A percentile compares a stretch with the other conserved stretches of the same genome.
Evolutionary conservation across 2,113 vertebrate species (phyloP).

Genomic region (Diadophis punctatus): DNA sequence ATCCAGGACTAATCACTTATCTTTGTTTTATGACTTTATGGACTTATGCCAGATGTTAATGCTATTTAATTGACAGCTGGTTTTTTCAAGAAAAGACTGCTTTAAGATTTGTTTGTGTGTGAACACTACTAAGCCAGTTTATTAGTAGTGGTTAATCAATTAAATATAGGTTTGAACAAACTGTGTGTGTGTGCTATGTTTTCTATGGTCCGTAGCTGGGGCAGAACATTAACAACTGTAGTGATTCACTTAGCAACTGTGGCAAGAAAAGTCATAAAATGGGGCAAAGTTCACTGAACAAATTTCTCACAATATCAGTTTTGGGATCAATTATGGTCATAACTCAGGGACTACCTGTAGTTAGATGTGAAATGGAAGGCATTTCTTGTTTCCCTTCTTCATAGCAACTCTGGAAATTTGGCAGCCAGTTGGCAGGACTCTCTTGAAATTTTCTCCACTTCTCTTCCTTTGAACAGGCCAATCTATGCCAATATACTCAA

Average conservation of each 20-base stretch:
- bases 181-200: too few species aligned
- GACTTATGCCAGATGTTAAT: too few species aligned
- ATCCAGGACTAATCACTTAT: too few species aligned
- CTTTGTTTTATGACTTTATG: too few species aligned
- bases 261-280: background rate
- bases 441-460: background rate
- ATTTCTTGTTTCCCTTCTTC: background rate
- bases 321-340: background rate
- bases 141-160: too few species aligned
- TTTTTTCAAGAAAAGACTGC: too few species aligned
- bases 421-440: background rate
- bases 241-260: background rate
- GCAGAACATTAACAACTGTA: too few species aligned
- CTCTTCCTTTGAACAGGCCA: background rate
- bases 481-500: background rate
- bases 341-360: background rate
- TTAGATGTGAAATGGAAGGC: background rate
- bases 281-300: background rate
- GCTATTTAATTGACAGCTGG: too few species aligned
- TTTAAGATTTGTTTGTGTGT: too few species aligned
- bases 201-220: too few species aligned
- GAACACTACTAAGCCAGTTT: too few species aligned
- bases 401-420: slow-evolving; percentile 1
- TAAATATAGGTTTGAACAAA: too few species aligned
- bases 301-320: background rate